Base-by-base conservation (phyloP, 2,797 vertebrate species). In the Liparis tanakae region DNA sequence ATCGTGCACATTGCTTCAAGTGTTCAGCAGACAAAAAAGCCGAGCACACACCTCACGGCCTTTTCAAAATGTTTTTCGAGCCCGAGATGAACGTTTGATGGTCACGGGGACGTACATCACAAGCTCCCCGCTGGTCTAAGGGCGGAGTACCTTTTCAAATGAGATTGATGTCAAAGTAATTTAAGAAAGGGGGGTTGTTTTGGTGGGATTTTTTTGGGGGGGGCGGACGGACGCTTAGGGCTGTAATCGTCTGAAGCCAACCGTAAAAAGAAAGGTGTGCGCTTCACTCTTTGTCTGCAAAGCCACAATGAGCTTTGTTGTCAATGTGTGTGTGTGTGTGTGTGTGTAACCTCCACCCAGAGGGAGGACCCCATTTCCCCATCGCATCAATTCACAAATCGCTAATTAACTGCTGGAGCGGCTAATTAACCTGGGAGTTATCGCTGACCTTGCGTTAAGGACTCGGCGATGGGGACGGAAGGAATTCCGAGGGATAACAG, bases 11-110 rank as follows among this genome's bases (percentile, higher is more conserved):
- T 55, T 13, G 79, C 74, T 68, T 51, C 51, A 68, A 70, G 44
- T 80, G 84, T 85, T 88, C 67, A 62, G 76, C 76, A 85, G 75
- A 87, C 80, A 87, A 83, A 90, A 90, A 30, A 79, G 67, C 83
- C 77, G 84, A 81, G 78, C 68, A 87, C 84, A 89, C 82, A 10
- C 83, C 87, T 67, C 79, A 61, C 77, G 85, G 88, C 89, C 85
- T 87, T 90, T 91, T 88, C 73, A 82, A 25, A 84, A 87, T 70
- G 79, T 76, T 64, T 64, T 67, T 78, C 68, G 86, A 67, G 67
- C 72, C 18, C 18, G 58, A 85, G 87, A 90, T 87, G 87, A 90
- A 67, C 80, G 39, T 5, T 41, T 41, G 39, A 81, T 91, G 77
- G 82, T 81, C 83, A 79, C 74, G 72, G 83, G 22, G 84, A 86